These are phyloP conservation scores for Operophtera brumata DNA, from an alignment of 2,888 invertebrate species.

Conservation along the genomic window DNA sequence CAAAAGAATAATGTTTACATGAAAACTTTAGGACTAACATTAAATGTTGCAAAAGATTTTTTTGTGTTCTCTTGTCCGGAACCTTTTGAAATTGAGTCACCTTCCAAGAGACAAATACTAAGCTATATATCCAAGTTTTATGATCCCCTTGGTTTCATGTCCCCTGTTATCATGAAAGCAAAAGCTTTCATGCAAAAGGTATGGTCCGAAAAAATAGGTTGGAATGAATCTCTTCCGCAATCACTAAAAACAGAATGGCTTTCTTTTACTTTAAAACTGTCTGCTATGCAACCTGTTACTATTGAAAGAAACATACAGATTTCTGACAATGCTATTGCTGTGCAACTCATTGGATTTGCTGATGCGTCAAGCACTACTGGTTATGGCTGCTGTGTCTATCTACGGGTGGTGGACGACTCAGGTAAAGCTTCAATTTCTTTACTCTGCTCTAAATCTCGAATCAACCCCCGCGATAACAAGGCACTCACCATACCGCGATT, in stretches of 20 bases:
- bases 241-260: constrained; percentile 15
- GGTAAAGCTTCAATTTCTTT: constrained; percentile 15
- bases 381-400: constrained; percentile 23
- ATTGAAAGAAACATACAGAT: neutral
- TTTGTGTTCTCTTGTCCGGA: neutral
- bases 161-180: constrained; percentile 18
- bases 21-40: constrained; percentile 20
- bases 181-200: constrained; percentile 21
- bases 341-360: constrained; percentile 24
- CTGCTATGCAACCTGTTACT: neutral
- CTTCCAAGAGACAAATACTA: neutral
- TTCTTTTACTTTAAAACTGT: constrained; percentile 15
- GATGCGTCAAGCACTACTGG: constrained; percentile 21
- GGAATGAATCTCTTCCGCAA: constrained; percentile 20
- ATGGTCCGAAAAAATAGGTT: constrained; percentile 19
- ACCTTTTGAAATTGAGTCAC: neutral
- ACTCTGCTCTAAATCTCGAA: constrained; percentile 4
- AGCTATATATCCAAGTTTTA: neutral
- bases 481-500: constrained; percentile 23
- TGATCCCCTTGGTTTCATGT: neutral
- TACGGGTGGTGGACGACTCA: constrained; percentile 11
- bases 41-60: constrained; percentile 3
- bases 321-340: neutral
- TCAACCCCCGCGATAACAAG: constrained; percentile 10
- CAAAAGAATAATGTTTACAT: constrained; percentile 14